Base-by-base conservation (phyloP, 2,797 vertebrate genomes). In the Pseudochirops cupreus region DNA sequence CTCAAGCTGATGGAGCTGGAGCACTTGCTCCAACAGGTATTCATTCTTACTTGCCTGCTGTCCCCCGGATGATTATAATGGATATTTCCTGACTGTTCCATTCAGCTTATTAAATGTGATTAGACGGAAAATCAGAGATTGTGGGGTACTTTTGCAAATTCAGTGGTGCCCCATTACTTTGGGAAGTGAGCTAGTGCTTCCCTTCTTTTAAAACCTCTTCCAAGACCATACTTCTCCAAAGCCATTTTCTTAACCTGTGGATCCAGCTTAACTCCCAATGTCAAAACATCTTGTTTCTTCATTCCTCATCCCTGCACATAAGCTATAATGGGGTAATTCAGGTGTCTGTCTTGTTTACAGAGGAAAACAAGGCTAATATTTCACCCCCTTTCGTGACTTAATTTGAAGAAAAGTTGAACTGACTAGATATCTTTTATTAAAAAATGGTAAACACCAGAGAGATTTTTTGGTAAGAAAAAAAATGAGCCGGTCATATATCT, bases 391-490 rank as follows among this genome's bases (percentile, higher is more conserved):
- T 74, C 16, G 21, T 74, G n/a, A 39, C 39, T 74, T 74, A 39
- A 7, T 18, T 95, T 93, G 3, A 39, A 74, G 50, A 96, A 91
- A 55, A n/a, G 90, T 92, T 94, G 92, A 92, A 92, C 46, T 93
- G 92, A 94, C 62, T 95, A 87, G 96, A 92, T 62, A 53, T 92
- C 9, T 95, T 96, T 97, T 92, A 92, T 82, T 55, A 53, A 33
- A 59, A 55, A 0, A 1, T 94, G 46, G 10, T 62, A 56, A 92
- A 94, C 82, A 74, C 18, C 14, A 82, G 67, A 62, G 31, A 82
- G 9, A 82, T 46, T 52, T 52, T 52, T 4, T 82, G 46, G 26
- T 26, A 26, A 46, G 39, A 31, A 82, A 39, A 74, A 46, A 14
- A 39, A 7, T 39, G n/a, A 50, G 39, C 9, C 39, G 11, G 21